phyloP scores from a whole-genome alignment of 2,113 vertebrate species.

The Pedetes capensis region DNA sequence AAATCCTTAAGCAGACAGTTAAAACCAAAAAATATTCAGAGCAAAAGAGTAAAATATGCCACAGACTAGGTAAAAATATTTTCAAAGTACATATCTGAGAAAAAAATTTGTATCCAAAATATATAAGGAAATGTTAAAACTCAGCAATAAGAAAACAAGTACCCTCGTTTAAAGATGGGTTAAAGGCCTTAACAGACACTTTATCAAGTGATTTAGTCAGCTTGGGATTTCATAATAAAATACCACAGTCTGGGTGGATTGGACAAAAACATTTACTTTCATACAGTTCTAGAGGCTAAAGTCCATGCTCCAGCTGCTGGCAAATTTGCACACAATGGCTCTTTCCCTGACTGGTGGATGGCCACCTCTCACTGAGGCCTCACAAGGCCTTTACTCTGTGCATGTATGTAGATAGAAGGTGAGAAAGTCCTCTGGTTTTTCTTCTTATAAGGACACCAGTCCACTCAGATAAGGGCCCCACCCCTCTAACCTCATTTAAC shows the following conservation, averaged over 20 bases:
- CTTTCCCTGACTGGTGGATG: not conserved
- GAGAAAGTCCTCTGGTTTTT: not conserved
- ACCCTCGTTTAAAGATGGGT: not conserved
- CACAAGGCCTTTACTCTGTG: not conserved
- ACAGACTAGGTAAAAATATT: not conserved
- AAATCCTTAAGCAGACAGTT: not conserved
- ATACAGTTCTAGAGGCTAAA: not conserved
- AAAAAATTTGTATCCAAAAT: not conserved
- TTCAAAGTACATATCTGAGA: not conserved
- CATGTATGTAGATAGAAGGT: no score
- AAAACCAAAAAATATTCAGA: not conserved
- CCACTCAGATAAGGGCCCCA: not conserved
- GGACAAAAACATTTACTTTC: not conserved
- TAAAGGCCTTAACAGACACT: not conserved
- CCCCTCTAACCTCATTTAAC: not conserved
- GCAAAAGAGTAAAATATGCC: not conserved
- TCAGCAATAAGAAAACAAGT: not conserved
- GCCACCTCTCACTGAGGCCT: not conserved
- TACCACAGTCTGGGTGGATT: not conserved
- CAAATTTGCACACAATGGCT: not conserved
- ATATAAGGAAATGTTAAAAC: not conserved
- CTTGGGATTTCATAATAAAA: not conserved
- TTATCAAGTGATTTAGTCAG: not conserved
- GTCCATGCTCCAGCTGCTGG: not conserved
- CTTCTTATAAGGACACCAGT: not conserved